Conservation (phyloP, 2,113 vertebrate genomes). For the Camelus dromedarius region DNA sequence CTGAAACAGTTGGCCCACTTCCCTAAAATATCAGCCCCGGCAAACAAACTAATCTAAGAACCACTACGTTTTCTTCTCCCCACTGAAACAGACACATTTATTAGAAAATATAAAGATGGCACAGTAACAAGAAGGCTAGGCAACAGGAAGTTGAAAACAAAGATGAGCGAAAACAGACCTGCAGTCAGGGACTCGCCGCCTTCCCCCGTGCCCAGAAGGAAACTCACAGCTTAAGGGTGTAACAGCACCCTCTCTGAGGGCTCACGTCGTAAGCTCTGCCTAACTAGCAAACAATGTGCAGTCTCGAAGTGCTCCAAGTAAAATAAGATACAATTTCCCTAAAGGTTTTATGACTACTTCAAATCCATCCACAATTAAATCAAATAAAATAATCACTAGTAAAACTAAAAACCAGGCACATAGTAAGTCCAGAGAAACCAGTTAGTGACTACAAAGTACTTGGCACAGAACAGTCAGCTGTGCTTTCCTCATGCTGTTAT, state of each 20-base stretch:
- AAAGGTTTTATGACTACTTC: background rate
- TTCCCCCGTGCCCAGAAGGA: background rate
- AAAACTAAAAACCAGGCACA: conserved; percentile 42
- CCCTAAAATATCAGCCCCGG: background rate
- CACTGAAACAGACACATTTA: background rate
- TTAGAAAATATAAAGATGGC: background rate
- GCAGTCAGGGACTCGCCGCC: background rate
- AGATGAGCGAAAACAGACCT: background rate
- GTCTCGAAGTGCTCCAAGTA: background rate
- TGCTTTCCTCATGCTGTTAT: background rate
- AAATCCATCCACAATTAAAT: conserved; percentile 2
- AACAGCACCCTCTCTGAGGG: background rate
- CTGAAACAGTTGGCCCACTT: background rate
- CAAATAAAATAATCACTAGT: conserved; percentile 29
- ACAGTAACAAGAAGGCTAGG: background rate
- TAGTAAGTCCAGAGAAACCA: background rate
- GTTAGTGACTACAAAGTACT: background rate
- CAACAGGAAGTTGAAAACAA: background rate
- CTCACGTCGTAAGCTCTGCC: background rate
- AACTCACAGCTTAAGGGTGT: background rate
- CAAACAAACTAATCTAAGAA: background rate
- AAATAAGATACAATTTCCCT: background rate
- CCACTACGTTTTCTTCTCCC: background rate
- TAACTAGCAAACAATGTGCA: background rate
- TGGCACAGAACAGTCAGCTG: background rate